Evolutionary conservation across 2,113 vertebrate species (phyloP).

Genomic region (Tympanuchus pallidicinctus): DNA sequence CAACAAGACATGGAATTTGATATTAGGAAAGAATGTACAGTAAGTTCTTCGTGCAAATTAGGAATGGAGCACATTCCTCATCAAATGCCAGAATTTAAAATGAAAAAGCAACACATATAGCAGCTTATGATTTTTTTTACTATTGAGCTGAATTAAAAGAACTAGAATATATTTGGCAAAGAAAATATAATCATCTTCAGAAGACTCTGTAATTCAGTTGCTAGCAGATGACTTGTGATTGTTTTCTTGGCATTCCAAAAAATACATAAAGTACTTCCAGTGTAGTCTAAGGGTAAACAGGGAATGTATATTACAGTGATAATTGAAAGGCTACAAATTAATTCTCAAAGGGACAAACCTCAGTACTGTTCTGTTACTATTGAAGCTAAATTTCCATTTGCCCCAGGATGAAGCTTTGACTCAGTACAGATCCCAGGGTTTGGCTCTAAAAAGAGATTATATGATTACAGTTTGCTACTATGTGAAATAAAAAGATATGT

Average conservation of each 20-base stretch:
- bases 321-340: neutral
- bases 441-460: neutral
- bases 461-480: neutral
- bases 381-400: neutral
- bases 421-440: neutral
- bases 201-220: neutral
- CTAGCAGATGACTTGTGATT: neutral
- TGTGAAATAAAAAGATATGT: neutral
- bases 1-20: constrained; percentile 28
- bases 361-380: neutral
- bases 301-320: neutral
- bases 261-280: neutral
- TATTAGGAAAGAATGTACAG: constrained; percentile 2
- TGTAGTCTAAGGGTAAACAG: neutral
- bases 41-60: constrained; percentile 25
- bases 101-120: constrained; percentile 10
- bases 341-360: neutral
- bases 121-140: neutral
- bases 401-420: neutral
- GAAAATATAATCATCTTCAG: constrained; percentile 25
- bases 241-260: constrained; percentile 37
- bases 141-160: constrained; percentile 13
- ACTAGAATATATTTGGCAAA: constrained; percentile 18
- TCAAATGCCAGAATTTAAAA: constrained; percentile 42
- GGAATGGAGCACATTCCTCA: neutral